Evolutionary conservation across 2,113 vertebrate genomes (phyloP).

Genomic region (Catharus fuscescens): DNA sequence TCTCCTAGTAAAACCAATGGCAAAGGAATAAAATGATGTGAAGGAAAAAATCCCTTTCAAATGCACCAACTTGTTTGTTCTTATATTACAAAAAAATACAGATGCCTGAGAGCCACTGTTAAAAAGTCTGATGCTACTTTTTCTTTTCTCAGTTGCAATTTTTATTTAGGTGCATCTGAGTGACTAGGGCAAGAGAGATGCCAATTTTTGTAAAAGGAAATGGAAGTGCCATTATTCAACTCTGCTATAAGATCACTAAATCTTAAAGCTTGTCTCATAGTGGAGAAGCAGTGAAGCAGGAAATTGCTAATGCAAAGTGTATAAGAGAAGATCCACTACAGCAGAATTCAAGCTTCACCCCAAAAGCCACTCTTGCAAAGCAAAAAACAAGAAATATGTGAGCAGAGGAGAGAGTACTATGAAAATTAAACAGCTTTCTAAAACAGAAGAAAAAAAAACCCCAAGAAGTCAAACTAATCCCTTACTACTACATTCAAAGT

Average conservation of each 20-base stretch:
- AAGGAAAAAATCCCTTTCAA: neutral
- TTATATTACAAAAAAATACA: neutral
- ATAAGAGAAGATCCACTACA: conserved; percentile 52
- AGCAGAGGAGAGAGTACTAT: neutral
- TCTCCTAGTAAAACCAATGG: neutral
- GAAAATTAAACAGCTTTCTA: neutral
- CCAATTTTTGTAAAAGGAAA: conserved; percentile 68
- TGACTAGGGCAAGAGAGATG: conserved; percentile 45
- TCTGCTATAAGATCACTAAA: conserved; percentile 55
- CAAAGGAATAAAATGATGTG: neutral
- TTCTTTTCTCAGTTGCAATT: neutral
- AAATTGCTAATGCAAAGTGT: conserved; percentile 75
- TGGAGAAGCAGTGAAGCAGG: conserved; percentile 71
- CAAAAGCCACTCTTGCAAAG: conserved; percentile 24
- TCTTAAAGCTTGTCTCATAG: conserved; percentile 70
- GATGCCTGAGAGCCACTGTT: neutral
- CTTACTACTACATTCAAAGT: neutral
- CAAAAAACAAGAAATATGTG: neutral
- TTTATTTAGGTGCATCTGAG: conserved; percentile 7
- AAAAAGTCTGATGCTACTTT: neutral
- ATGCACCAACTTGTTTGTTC: neutral
- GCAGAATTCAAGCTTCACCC: conserved; percentile 17
- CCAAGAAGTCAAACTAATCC: neutral
- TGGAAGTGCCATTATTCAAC: conserved; percentile 65
- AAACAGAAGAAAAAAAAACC: neutral